Evolutionary conservation across 2,888 invertebrate genomes (phyloP), one percentile per base, ranked within the genome.

Genomic region (Phaonia tiefii): DNA sequence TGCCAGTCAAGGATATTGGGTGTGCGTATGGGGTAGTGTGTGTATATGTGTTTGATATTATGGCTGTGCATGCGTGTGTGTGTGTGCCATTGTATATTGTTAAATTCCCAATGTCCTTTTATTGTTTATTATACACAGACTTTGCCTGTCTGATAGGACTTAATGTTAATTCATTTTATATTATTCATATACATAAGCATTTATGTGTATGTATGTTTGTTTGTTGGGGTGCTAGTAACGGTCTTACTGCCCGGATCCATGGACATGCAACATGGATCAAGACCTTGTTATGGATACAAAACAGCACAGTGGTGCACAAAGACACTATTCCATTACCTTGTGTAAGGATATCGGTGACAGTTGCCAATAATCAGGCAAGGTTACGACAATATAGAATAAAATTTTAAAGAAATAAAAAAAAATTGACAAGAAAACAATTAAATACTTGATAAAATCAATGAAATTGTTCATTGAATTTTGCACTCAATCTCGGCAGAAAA

Each of bases 121-220:
- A 75, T 67, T 80, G 80, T 80, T 77, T 80, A 71, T 80, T 65
- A 63, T 81, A 42, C 42, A 51, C 51, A 60, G 60, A 63, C 63
- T 63, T 39, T 67, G 46, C 71, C 77, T 67, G 71, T 78, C 77
- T 75, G 80, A 54, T 72, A 67, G 54, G 67, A 72, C 63, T 78
- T 78, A 77, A 81, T 75, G 71, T 75, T 77, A 75, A 80, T 81
- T 81, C 71, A 56, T 75, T 75, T 75, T 75, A 69, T 77, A 72
- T 75, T 80, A 67, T 77, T 75, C 71, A 75, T 77, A 46, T 58
- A n/a, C 49, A 58, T 26, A 26, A 39, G 51, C 49, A 67, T 8
- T 31, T 26, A 46, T 15, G 58, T 31, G 31, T n/a, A 31, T 31
- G 10, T 13, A 31, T 17, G 4, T 60, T n/a, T n/a, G n/a, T n/a